Percentiles rank a stretch among this genome's conserved stretches.
phyloP scores from a whole-genome alignment of 2,797 vertebrate genomes.

The Oreochromis grahami region DNA sequence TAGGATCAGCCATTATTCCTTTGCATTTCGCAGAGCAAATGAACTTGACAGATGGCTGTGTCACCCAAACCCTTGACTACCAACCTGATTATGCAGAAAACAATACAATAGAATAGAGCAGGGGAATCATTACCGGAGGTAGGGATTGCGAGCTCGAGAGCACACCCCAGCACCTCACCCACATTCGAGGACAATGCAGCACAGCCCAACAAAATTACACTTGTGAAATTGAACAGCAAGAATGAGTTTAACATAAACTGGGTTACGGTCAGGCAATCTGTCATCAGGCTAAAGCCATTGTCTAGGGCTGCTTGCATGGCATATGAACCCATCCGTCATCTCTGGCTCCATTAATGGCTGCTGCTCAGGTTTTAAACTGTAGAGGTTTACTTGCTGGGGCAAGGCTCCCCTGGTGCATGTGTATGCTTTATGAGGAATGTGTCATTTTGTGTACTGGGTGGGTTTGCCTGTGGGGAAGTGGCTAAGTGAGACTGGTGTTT shows the following conservation, averaged over 20 bases:
- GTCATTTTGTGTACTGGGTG: constrained; percentile 41
- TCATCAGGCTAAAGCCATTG: constrained; percentile 95
- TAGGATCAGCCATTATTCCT: constrained; percentile 93
- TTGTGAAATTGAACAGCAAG: constrained; percentile 98
- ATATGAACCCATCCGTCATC: constrained; percentile 99
- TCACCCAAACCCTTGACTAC: constrained; percentile 99
- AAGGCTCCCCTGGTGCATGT: constrained; percentile 37
- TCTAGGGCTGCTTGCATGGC: constrained; percentile 95
- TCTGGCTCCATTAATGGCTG: constrained; percentile 86
- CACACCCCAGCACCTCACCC: constrained; percentile 62
- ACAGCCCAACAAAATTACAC: constrained; percentile 96
- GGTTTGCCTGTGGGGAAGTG: not conserved
- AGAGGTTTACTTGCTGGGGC: constrained; percentile 62
- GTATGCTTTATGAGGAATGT: constrained; percentile 51
- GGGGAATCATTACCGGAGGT: constrained; percentile 97
- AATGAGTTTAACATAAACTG: constrained; percentile 99
- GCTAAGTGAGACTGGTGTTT: constrained; percentile 6
- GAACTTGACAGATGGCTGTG: constrained; percentile 99
- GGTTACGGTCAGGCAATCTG: constrained; percentile 98
- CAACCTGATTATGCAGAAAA: constrained; percentile 99
- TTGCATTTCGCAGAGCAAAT: constrained; percentile 97
- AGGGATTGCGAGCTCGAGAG: constrained; percentile 57
- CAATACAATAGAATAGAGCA: constrained; percentile 96
- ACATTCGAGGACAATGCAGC: constrained; percentile 89
- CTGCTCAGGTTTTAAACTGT: constrained; percentile 83